Percentiles rank a stretch among this genome's conserved stretches.
These are phyloP conservation scores for Parnassius glacialis DNA, from an alignment of 2,888 invertebrate species.

Conservation along the genomic window DNA sequence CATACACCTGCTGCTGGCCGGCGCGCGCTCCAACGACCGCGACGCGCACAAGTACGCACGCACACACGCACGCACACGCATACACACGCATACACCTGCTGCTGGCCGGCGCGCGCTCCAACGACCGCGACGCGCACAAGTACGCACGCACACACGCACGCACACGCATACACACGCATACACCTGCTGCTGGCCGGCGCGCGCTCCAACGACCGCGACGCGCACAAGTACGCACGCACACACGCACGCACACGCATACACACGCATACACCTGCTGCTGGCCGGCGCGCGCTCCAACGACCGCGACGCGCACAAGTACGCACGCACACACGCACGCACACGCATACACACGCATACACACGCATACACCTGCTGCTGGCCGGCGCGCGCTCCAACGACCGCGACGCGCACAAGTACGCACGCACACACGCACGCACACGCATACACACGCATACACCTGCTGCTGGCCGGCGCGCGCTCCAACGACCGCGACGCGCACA, in stretches of 20 bases:
- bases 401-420: no score
- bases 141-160: no score
- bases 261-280: not conserved
- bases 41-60: no score
- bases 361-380: not conserved
- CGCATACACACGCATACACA: not conserved
- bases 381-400: conserved; percentile 46
- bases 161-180: not conserved
- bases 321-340: no score
- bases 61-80: no score
- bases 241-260: not conserved
- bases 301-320: no score
- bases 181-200: conserved; percentile 46
- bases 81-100: not conserved
- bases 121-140: no score
- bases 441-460: not conserved
- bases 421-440: no score
- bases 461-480: conserved; percentile 46
- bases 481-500: no score
- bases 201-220: no score
- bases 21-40: conserved; percentile 46
- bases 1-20: not conserved
- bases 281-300: conserved; percentile 46
- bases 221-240: no score
- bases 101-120: conserved; percentile 46